Evolutionary conservation across 2,797 vertebrate genomes (phyloP), one percentile per base, ranked within the genome.

Genomic region (Cynopterus sphinx): DNA sequence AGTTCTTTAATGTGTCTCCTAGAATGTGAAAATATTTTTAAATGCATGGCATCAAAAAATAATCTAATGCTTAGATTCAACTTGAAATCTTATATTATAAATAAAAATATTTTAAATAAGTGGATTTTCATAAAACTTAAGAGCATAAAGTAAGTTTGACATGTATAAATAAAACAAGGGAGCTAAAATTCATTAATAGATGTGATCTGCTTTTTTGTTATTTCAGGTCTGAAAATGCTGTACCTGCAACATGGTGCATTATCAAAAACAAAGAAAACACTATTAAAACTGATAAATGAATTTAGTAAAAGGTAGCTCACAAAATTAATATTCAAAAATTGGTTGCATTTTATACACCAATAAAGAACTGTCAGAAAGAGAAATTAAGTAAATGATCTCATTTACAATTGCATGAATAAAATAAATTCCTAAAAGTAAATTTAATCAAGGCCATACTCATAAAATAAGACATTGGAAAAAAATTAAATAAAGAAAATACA

Each of bases 91-190:
- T 33, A 57, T 70, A 91, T 71, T 84, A 9, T 28, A 59, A 84
- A 73, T 70, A 74, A 97, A 85, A 81, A 8, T 31, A 13, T 87
- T 70, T 88, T 61, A 33, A 75, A 89, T 90, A 33, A 79, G 16
- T 91, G 26, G 22, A n/a, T 55, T 93, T 81, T 84, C 43, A 55
- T 91, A 41, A 78, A 89, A 77, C 9, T 49, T 57, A 9, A 63
- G 11, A 85, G 4, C 11, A 28, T 41, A 59, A 83, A 82, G 73
- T 61, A 51, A 39, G 39, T 90, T 79, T 81, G 2, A 3, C 11
- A 17, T 19, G 3, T 33, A 15, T 39, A 84, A 55, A 21, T 41
- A 15, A 59, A 90, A 11, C 19, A 12, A 24, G 36, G 28, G 33
- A 63, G 4, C 1, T 13, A 31, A 57, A 0, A 11, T 70, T 49